phyloP scores from a whole-genome alignment of 2,113 vertebrate genomes.

The Seriola rivoliana region DNA sequence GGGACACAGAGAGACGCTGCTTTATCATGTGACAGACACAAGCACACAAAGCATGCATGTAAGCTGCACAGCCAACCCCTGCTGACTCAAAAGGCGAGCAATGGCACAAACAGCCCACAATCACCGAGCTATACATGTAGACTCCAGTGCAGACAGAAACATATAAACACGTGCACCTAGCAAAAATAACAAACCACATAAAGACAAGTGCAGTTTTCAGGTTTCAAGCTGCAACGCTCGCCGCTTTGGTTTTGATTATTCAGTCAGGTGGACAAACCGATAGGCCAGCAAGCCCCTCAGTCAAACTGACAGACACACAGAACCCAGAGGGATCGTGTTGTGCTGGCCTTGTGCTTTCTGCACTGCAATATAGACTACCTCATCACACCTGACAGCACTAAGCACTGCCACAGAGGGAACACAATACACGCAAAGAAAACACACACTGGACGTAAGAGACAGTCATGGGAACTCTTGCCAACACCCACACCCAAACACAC shows the following conservation, averaged over 20 bases:
- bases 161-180: background rate
- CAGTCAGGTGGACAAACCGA: constrained; percentile 17
- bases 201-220: background rate
- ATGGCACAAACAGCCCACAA: constrained; percentile 9
- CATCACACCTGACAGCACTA: constrained; percentile 57
- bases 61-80: constrained; percentile 28
- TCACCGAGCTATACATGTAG: background rate
- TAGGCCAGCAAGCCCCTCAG: constrained; percentile 17
- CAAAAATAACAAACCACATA: background rate
- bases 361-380: constrained; percentile 45
- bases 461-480: constrained; percentile 63
- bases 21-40: constrained; percentile 38
- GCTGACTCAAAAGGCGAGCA: constrained; percentile 45
- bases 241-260: constrained; percentile 22
- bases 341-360: constrained; percentile 70
- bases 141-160: constrained; percentile 30
- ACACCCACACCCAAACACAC: constrained; percentile 32
- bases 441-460: constrained; percentile 45
- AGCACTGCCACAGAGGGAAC: constrained; percentile 14
- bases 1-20: constrained; percentile 20
- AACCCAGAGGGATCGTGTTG: constrained; percentile 64
- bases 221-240: constrained; percentile 12
- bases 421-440: constrained; percentile 15
- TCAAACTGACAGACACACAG: constrained; percentile 44
- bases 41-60: constrained; percentile 13